A percentile compares a stretch with the other conserved stretches of the same genome.
These are phyloP conservation scores for Sesamia nonagrioides DNA, from an alignment of 1,140 invertebrate genomes.

Conservation along the genomic window DNA sequence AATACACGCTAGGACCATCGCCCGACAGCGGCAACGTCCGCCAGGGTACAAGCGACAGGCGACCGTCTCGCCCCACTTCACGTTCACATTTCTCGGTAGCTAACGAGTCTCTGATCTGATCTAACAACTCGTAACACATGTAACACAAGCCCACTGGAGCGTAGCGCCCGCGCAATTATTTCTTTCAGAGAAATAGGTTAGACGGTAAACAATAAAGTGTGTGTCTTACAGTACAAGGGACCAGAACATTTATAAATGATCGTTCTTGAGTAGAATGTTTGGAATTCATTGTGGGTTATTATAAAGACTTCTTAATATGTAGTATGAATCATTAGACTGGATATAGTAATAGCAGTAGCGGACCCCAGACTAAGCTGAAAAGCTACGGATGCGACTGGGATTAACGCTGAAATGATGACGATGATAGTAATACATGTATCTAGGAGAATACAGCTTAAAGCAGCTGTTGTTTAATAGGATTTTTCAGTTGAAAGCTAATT, in stretches of 20 bases:
- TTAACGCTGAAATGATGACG: too few species aligned
- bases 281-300: neutral
- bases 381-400: too few species aligned
- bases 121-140: conserved; percentile 73
- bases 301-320: too few species aligned
- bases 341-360: too few species aligned
- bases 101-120: conserved; percentile 60
- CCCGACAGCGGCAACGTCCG: neutral
- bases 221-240: neutral
- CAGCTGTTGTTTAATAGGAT: neutral
- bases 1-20: neutral
- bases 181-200: conserved; percentile 55
- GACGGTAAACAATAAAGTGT: conserved; percentile 44
- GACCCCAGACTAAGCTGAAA: too few species aligned
- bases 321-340: too few species aligned
- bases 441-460: too few species aligned
- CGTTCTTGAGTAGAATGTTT: neutral
- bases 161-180: conserved; percentile 54
- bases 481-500: neutral
- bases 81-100: conserved; percentile 57
- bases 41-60: conserved; percentile 1
- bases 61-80: conserved; percentile 52
- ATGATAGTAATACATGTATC: too few species aligned
- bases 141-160: conserved; percentile 65
- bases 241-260: neutral